phyloP scores from a whole-genome alignment of 2,797 vertebrate species.

The Lagocephalus sceleratus region DNA sequence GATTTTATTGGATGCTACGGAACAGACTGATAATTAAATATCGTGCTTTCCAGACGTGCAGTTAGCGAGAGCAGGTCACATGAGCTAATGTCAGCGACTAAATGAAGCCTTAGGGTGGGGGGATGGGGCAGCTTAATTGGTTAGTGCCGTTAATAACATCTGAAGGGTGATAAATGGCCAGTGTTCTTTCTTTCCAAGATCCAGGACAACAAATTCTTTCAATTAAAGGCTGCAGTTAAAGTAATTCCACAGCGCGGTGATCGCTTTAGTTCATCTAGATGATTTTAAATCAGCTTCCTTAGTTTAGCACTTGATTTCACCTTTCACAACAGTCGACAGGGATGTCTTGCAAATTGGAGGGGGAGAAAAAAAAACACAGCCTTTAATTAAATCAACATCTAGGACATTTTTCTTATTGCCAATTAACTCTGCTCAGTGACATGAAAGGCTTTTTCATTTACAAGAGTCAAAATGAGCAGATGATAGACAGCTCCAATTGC shows the following conservation, averaged over 20 bases:
- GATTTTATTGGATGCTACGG: slow-evolving; percentile 39
- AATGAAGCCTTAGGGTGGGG: slow-evolving; percentile 64
- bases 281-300: slow-evolving; percentile 58
- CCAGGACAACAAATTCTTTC: slow-evolving; percentile 75
- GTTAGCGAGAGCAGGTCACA: slow-evolving; percentile 61
- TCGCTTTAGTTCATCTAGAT: slow-evolving; percentile 60
- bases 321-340: slow-evolving; percentile 36
- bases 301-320: slow-evolving; percentile 44
- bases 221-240: slow-evolving; percentile 74
- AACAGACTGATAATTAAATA: slow-evolving; percentile 55
- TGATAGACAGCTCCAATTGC: slow-evolving; percentile 62
- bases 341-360: slow-evolving; percentile 35
- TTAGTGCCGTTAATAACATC: slow-evolving; percentile 76
- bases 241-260: slow-evolving; percentile 68
- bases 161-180: slow-evolving; percentile 75
- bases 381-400: slow-evolving; percentile 67
- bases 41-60: slow-evolving; percentile 48
- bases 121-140: slow-evolving; percentile 64
- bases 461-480: slow-evolving; percentile 38
- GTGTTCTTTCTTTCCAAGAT: slow-evolving; percentile 65
- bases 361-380: slow-evolving; percentile 31
- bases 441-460: slow-evolving; percentile 61
- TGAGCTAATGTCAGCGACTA: slow-evolving; percentile 59
- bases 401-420: slow-evolving; percentile 61
- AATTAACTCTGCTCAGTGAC: slow-evolving; percentile 61